Evolutionary conservation across 2,797 vertebrate species (phyloP).

Genomic region (Gallinago nigripennis): DNA sequence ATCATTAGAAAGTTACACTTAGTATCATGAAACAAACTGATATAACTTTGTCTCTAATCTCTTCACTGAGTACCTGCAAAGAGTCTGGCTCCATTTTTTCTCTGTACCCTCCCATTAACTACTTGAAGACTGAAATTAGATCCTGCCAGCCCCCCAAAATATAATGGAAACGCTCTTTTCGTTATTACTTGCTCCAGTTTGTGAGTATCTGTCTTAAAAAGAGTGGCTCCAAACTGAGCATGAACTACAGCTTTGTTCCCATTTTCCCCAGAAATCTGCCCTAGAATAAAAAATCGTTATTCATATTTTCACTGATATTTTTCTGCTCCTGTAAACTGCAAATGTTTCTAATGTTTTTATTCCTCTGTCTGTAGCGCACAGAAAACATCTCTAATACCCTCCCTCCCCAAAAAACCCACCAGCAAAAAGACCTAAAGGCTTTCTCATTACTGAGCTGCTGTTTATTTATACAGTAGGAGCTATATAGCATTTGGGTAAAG

Average conservation of each 20-base stretch:
- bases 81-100: background rate
- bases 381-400: background rate
- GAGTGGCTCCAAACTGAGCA: background rate
- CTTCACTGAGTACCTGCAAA: background rate
- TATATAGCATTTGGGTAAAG: slow-evolving; percentile 44
- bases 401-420: background rate
- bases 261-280: background rate
- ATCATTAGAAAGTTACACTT: background rate
- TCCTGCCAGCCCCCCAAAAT: background rate
- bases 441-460: slow-evolving; percentile 6
- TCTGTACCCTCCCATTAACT: background rate
- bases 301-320: background rate
- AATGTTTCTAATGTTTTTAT: background rate
- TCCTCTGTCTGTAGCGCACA: background rate
- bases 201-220: background rate
- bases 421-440: background rate
- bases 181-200: background rate
- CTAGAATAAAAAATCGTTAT: background rate
- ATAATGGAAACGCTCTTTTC: background rate
- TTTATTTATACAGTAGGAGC: slow-evolving; percentile 20
- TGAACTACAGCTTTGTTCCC: background rate
- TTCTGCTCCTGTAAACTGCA: background rate
- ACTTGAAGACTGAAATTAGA: background rate
- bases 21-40: background rate
- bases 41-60: background rate